Conservation (phyloP, 1,140 invertebrate genomes). For the Rhagoletis zephyria region DNA sequence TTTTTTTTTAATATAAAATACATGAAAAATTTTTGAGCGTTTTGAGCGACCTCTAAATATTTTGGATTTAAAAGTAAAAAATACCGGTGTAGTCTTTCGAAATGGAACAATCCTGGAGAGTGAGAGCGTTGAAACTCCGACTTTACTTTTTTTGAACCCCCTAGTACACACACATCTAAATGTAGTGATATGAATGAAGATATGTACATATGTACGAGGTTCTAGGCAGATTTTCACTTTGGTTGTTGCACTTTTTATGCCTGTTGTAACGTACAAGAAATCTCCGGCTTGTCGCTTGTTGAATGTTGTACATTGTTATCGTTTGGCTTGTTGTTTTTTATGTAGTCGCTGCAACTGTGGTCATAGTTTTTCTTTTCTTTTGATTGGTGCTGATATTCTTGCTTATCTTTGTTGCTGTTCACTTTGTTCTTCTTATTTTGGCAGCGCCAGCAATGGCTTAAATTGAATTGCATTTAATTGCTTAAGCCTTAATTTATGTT, state of each 20-base stretch:
- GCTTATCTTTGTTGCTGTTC: not conserved
- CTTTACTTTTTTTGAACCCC: too few species aligned
- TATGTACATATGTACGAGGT: not conserved
- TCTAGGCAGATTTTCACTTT: not conserved
- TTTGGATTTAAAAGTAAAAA: too few species aligned
- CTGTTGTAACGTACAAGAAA: not conserved
- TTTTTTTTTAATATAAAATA: too few species aligned
- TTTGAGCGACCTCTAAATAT: too few species aligned
- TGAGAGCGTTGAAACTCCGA: too few species aligned
- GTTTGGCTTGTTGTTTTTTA: not conserved
- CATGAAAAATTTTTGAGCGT: too few species aligned
- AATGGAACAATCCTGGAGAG: too few species aligned
- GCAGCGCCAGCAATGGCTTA: not conserved
- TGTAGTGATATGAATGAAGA: too few species aligned
- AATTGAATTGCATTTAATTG: conserved; percentile 2
- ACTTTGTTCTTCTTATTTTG: not conserved
- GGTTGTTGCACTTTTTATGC: not conserved
- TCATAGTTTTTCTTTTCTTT: not conserved
- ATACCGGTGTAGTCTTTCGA: too few species aligned
- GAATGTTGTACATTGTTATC: not conserved
- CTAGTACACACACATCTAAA: too few species aligned
- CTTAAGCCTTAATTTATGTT: conserved; percentile 38
- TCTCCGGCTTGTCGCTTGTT: not conserved
- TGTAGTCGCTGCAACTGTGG: not conserved
- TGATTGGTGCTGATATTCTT: not conserved